phyloP scores from a whole-genome alignment of 2,888 invertebrate genomes.

The Diplazon laetatorius region DNA sequence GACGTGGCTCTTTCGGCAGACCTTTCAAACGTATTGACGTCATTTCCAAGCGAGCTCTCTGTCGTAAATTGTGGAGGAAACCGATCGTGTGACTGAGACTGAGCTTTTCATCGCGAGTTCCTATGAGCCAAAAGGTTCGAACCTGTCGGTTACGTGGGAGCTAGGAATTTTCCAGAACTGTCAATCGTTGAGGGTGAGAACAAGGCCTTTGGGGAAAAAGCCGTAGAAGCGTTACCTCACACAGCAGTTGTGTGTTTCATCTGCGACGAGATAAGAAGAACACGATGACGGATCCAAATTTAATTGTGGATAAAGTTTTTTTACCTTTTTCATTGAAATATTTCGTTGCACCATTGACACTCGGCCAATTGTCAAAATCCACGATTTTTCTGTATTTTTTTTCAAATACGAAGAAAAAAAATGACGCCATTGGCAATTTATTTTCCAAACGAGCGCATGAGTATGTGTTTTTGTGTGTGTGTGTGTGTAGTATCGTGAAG shows the following conservation, averaged over 20 bases:
- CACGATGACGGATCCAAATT: too few species aligned
- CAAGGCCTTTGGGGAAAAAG: not conserved
- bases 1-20: not conserved
- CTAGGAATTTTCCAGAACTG: not conserved
- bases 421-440: not conserved
- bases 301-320: not conserved
- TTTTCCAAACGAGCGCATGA: not conserved
- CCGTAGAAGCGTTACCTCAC: not conserved
- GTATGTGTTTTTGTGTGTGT: too few species aligned
- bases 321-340: not conserved
- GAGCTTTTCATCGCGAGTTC: not conserved
- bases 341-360: not conserved
- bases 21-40: not conserved
- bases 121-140: not conserved
- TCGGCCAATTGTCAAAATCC: not conserved
- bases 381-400: not conserved
- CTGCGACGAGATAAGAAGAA: too few species aligned
- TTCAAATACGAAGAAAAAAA: not conserved
- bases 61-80: not conserved
- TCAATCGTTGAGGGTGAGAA: not conserved
- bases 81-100: too few species aligned
- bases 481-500: constrained; percentile 1
- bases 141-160: not conserved
- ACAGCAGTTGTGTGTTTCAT: not conserved
- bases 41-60: constrained; percentile 6